These are phyloP conservation scores for Zosterops hypoxanthus DNA, from an alignment of 2,113 vertebrate genomes.

Conservation along the genomic window DNA sequence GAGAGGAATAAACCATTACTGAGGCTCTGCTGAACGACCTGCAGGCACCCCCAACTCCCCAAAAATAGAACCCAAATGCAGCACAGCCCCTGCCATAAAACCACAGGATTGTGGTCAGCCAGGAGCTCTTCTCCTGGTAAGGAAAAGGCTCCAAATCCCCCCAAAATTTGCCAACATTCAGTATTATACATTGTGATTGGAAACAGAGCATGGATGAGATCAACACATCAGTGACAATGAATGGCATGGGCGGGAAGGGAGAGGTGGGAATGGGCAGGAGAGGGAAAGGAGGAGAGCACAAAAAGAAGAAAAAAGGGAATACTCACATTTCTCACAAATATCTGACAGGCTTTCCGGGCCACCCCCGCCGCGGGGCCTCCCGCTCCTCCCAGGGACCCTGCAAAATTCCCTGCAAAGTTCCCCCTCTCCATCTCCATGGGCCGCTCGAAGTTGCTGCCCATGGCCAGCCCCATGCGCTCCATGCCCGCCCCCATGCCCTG, in stretches of 20 bases:
- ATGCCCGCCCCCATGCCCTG: slow-evolving; percentile 84
- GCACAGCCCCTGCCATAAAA: neutral
- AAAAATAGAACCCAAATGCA: accelerated
- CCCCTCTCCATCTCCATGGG: slow-evolving; percentile 90
- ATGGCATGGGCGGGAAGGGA: neutral
- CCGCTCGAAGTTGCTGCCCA: slow-evolving; percentile 88
- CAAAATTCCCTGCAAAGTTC: slow-evolving; percentile 88
- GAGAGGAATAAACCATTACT: neutral
- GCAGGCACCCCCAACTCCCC: neutral
- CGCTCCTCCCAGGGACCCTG: slow-evolving; percentile 81
- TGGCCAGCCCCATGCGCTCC: slow-evolving; percentile 90
- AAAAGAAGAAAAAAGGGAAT: accelerated
- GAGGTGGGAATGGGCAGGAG: neutral
- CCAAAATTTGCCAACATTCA: neutral
- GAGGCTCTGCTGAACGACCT: neutral
- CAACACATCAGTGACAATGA: accelerated
- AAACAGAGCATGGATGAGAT: accelerated
- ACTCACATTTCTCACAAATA: slow-evolving; percentile 97
- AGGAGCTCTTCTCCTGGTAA: neutral
- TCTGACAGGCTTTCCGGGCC: slow-evolving; percentile 94
- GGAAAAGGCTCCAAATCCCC: neutral
- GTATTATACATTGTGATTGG: accelerated
- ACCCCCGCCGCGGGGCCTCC: slow-evolving; percentile 86
- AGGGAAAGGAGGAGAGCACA: accelerated
- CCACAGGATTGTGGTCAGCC: accelerated